Conservation (phyloP, 2,113 vertebrate genomes). For the Hyla sarda region DNA sequence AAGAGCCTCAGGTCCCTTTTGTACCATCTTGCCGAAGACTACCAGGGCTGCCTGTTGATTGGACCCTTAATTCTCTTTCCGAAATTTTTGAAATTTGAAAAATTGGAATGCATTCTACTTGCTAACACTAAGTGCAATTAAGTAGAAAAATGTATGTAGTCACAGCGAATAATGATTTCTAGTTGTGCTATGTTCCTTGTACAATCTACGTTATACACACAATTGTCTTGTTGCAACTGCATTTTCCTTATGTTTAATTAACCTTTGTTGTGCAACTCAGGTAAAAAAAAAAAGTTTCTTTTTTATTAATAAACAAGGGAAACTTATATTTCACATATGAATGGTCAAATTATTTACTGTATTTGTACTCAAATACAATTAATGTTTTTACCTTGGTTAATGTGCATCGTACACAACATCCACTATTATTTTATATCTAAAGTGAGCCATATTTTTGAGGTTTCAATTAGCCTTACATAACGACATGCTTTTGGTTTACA, state of each 20-base stretch:
- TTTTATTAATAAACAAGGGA: slow-evolving; percentile 39
- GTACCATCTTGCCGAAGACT: neutral
- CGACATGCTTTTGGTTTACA: too few species aligned
- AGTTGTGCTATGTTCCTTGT: slow-evolving; percentile 5
- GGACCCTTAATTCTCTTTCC: neutral
- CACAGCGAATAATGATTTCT: neutral
- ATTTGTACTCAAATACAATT: neutral
- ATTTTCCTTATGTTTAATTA: slow-evolving; percentile 9
- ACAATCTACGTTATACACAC: neutral
- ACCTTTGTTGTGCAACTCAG: slow-evolving; percentile 33
- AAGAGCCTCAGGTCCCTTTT: neutral
- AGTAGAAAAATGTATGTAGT: neutral
- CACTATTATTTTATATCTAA: neutral
- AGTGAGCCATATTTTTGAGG: neutral
- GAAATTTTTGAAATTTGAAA: neutral
- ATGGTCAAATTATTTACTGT: neutral
- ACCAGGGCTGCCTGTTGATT: slow-evolving; percentile 24
- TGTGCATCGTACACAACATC: neutral
- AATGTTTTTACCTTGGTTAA: neutral
- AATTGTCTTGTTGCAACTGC: slow-evolving; percentile 30
- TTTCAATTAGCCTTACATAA: neutral
- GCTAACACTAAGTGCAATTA: slow-evolving; percentile 40
- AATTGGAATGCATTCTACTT: neutral
- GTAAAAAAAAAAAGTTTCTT: slow-evolving; percentile 27
- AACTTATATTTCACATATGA: slow-evolving; percentile 13